Evolutionary conservation across 1,140 invertebrate genomes (phyloP).

Genomic region (Temnothorax curvispinosus): DNA sequence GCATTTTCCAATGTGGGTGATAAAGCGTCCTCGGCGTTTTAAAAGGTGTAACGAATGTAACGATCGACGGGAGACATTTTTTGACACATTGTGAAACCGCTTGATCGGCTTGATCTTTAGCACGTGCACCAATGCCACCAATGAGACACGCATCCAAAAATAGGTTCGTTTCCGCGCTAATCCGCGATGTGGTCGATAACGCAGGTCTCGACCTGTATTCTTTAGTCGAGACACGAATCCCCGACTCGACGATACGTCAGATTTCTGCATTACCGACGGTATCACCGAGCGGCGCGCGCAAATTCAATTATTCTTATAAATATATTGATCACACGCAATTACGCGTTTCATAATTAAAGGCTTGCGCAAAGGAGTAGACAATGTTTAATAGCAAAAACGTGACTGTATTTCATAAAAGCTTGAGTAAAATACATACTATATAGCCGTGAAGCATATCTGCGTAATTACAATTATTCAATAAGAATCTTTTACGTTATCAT

Average conservation of each 20-base stretch:
- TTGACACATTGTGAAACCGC: slow-evolving; percentile 18
- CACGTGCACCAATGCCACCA: slow-evolving; percentile 4
- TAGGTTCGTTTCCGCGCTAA: slow-evolving; percentile 31
- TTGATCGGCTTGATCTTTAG: not conserved
- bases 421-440: slow-evolving; percentile 77
- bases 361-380: not conserved
- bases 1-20: not conserved
- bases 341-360: not conserved
- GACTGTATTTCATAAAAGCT: slow-evolving; percentile 79
- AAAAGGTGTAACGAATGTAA: not conserved
- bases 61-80: not conserved
- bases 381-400: slow-evolving; percentile 77
- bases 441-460: slow-evolving; percentile 73
- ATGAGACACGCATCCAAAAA: not conserved
- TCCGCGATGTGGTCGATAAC: not conserved
- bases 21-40: not conserved
- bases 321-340: not conserved
- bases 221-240: not conserved
- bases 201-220: not conserved
- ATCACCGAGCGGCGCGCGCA: not conserved
- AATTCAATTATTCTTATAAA: not conserved
- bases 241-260: not conserved
- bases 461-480: slow-evolving; percentile 70
- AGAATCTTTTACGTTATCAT: slow-evolving; percentile 73
- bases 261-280: not conserved